Conservation (phyloP, 2,888 invertebrate species). For the Caenorhabditis becei region DNA sequence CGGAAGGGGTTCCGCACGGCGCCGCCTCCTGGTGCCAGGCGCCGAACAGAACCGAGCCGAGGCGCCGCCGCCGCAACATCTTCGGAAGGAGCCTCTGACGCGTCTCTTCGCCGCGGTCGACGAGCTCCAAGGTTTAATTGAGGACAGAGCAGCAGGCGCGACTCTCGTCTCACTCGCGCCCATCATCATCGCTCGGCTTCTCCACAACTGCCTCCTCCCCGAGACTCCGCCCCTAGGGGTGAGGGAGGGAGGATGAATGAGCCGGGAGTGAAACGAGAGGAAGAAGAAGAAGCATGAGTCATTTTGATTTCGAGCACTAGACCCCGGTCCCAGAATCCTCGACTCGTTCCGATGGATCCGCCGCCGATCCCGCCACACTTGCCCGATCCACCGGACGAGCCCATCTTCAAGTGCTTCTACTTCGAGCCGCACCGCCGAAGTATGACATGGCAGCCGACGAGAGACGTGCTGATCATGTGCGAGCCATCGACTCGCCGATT, state of each 20-base stretch:
- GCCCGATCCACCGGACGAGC: slow-evolving; percentile 41
- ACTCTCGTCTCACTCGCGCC: slow-evolving; percentile 18
- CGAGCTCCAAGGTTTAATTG: slow-evolving; percentile 46
- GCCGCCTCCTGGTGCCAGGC: slow-evolving; percentile 2
- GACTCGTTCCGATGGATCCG: slow-evolving; percentile 20
- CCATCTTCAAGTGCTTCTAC: slow-evolving; percentile 41
- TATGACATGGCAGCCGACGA: slow-evolving; percentile 21
- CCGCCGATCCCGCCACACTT: slow-evolving; percentile 36
- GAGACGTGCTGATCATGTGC: slow-evolving; percentile 36
- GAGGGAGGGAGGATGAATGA: slow-evolving; percentile 42
- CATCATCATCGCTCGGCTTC: neutral
- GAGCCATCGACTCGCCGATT: slow-evolving; percentile 24
- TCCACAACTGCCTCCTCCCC: neutral
- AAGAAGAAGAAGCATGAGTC: slow-evolving; percentile 37
- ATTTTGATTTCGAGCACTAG: slow-evolving; percentile 50
- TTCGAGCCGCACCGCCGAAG: slow-evolving; percentile 29
- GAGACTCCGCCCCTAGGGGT: slow-evolving; percentile 38
- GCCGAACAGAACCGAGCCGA: neutral
- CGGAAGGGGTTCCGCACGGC: slow-evolving; percentile 12
- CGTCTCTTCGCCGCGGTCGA: slow-evolving; percentile 21
- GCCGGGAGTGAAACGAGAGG: slow-evolving; percentile 13
- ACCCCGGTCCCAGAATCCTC: no score
- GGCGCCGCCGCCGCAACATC: no score
- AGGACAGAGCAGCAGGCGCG: slow-evolving; percentile 17
- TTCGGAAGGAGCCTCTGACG: neutral